phyloP scores from a whole-genome alignment of 2,113 vertebrate species.

The Heptranchias perlo region DNA sequence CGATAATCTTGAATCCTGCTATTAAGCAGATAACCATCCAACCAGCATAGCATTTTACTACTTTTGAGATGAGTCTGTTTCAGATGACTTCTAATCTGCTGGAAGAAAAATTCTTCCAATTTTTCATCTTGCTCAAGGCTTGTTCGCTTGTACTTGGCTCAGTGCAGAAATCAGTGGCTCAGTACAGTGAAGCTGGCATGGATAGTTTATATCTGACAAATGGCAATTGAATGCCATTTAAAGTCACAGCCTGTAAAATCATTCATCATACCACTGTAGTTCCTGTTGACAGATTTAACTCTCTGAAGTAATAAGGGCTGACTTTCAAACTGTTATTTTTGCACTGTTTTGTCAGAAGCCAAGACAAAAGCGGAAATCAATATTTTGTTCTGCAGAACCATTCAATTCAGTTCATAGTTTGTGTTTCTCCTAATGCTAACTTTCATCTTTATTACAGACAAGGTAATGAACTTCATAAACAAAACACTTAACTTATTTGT shows the following conservation, averaged over 20 bases:
- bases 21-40: not conserved
- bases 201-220: not conserved
- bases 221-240: not conserved
- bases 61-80: not conserved
- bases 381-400: not conserved
- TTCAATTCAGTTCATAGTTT: not conserved
- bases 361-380: not conserved
- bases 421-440: not conserved
- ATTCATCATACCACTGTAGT: not conserved
- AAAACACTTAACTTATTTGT: not conserved
- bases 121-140: not conserved
- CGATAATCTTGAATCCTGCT: not conserved
- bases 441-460: not conserved
- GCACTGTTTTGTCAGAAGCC: not conserved
- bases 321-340: slow-evolving; percentile 3
- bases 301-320: not conserved
- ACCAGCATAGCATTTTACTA: not conserved
- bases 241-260: not conserved
- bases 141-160: not conserved
- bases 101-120: not conserved
- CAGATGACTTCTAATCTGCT: not conserved
- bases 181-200: not conserved
- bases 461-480: not conserved
- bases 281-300: not conserved
- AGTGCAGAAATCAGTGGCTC: not conserved